Conservation (phyloP, 2,113 vertebrate genomes). For the Oostethus manadensis region DNA sequence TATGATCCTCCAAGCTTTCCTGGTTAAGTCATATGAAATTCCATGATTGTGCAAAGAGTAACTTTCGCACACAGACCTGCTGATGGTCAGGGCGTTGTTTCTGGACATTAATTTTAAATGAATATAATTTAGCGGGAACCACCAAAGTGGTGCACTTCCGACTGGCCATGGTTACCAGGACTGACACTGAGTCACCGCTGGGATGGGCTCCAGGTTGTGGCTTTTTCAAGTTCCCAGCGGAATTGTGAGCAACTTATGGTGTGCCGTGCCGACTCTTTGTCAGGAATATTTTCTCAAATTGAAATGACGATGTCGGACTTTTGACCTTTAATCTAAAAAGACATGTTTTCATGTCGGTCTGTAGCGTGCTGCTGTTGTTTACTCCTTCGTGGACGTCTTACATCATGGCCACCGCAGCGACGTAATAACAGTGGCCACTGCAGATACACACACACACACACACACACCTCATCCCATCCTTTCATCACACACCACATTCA, state of each 20-base stretch:
- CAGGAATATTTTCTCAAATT: slow-evolving; percentile 1
- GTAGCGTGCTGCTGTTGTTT: slow-evolving; percentile 71
- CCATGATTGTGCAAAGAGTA: neutral
- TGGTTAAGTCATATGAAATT: neutral
- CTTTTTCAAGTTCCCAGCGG: neutral
- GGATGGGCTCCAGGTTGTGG: slow-evolving; percentile 4
- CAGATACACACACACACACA: slow-evolving; percentile 39
- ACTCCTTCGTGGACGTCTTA: slow-evolving; percentile 67
- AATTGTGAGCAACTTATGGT: neutral
- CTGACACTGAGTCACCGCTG: neutral
- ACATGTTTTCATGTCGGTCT: slow-evolving; percentile 48
- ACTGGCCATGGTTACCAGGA: slow-evolving; percentile 1
- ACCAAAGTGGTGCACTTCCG: neutral
- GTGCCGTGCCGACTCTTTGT: neutral
- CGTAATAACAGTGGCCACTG: slow-evolving; percentile 69
- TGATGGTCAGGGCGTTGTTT: neutral
- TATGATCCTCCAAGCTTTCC: neutral
- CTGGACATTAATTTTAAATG: neutral
- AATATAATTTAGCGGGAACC: slow-evolving; percentile 7
- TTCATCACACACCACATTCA: slow-evolving; percentile 63
- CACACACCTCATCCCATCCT: slow-evolving; percentile 53
- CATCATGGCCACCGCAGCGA: slow-evolving; percentile 69
- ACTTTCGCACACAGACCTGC: neutral
- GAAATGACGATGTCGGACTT: neutral
- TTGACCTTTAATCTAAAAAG: slow-evolving; percentile 1